Percentiles rank a stretch among this genome's conserved stretches.
Conservation (phyloP, 1,140 invertebrate species). For the Brachionus asplanchnoidis region DNA sequence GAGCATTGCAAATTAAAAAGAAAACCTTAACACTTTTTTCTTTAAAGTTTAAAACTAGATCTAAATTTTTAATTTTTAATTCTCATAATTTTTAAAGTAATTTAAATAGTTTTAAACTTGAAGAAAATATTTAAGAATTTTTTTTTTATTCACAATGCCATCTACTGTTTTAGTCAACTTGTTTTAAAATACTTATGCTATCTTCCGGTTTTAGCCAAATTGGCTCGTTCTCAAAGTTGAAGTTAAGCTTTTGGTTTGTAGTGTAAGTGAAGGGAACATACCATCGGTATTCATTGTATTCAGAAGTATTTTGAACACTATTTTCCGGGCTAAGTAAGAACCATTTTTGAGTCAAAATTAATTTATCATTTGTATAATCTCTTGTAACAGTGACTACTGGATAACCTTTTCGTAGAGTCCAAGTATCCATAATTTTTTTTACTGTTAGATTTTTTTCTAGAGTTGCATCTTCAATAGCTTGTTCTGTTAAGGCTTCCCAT, state of each 20-base stretch:
- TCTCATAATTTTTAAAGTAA: too few species aligned
- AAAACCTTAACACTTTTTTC: too few species aligned
- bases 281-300: conserved; percentile 43
- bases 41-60: too few species aligned
- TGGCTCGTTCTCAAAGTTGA: conserved; percentile 43
- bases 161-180: too few species aligned
- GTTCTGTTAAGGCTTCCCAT: conserved; percentile 61
- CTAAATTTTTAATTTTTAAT: too few species aligned
- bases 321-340: conserved; percentile 47
- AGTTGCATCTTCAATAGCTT: conserved; percentile 48
- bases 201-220: conserved; percentile 57
- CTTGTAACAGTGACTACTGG: conserved; percentile 46
- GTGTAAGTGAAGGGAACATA: conserved; percentile 45
- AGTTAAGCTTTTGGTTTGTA: conserved; percentile 38
- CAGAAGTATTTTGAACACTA: not conserved
- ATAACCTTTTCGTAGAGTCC: conserved; percentile 54
- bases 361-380: conserved; percentile 58
- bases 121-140: too few species aligned
- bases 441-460: conserved; percentile 65
- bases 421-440: conserved; percentile 56
- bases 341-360: conserved; percentile 66
- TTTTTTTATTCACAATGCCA: conserved; percentile 33
- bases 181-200: not conserved
- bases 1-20: too few species aligned
- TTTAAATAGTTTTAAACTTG: too few species aligned